These are phyloP conservation scores for Antheraea pernyi DNA, from an alignment of 1,140 invertebrate species.

Conservation along the genomic window DNA sequence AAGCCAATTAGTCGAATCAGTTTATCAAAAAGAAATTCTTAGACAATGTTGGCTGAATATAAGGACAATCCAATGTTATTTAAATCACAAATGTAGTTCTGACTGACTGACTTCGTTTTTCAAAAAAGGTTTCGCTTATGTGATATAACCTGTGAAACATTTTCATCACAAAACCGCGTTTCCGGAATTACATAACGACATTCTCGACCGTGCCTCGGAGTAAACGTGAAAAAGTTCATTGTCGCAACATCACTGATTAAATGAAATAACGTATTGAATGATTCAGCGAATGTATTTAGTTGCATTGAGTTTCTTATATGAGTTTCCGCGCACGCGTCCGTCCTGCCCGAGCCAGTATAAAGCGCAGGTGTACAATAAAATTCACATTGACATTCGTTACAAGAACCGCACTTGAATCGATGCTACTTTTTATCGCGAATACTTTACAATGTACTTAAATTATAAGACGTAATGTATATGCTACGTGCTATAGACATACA, in stretches of 20 bases:
- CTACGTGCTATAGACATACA: constrained; percentile 1
- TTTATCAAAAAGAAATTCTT: no score
- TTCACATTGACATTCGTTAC: constrained; percentile 19
- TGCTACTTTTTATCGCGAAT: constrained; percentile 11
- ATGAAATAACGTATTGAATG: constrained; percentile 19
- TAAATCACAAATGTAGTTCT: no score
- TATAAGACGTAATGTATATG: constrained; percentile 14
- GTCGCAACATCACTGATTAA: constrained; percentile 21
- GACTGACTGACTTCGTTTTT: no score
- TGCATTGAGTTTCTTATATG: constrained; percentile 1
- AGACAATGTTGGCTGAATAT: no score
- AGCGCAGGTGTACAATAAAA: constrained; percentile 30
- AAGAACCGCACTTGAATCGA: constrained; percentile 7
- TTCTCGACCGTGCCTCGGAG: neutral
- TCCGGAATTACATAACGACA: neutral
- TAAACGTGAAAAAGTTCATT: constrained; percentile 13
- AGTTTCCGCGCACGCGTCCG: constrained; percentile 9
- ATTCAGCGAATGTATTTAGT: constrained; percentile 22
- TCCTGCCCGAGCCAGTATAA: neutral
- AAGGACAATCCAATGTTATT: no score
- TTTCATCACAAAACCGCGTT: neutral
- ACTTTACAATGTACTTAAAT: constrained; percentile 7
- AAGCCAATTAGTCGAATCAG: no score
- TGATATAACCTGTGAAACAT: neutral
- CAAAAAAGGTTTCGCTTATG: no score